A percentile compares a stretch with the other conserved stretches of the same genome.
Conservation (phyloP, 2,797 vertebrate species). For the Caiman crocodilus region DNA sequence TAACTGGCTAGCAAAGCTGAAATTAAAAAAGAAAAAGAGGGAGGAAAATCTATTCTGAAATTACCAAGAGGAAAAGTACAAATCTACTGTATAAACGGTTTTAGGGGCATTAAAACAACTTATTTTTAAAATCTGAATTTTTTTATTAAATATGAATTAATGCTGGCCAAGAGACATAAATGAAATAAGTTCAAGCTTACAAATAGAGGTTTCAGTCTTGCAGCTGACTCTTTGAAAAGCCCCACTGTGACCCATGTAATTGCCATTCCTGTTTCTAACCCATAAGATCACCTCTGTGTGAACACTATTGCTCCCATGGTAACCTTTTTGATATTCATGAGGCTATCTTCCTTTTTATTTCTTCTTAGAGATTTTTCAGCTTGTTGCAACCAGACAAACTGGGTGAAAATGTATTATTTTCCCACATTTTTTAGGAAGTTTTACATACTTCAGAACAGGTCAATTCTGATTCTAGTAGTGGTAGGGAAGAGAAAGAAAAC, state of each 20-base stretch:
- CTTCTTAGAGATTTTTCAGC: background rate
- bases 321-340: background rate
- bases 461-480: background rate
- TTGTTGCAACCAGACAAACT: slow-evolving; percentile 7
- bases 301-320: background rate
- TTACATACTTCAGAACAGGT: background rate
- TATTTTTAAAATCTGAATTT: background rate
- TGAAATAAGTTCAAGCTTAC: background rate
- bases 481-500: slow-evolving; percentile 8
- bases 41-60: background rate
- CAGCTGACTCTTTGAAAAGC: background rate
- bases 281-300: background rate
- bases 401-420: slow-evolving; percentile 5
- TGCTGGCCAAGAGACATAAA: background rate
- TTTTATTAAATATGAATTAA: background rate
- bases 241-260: too few relatives aligned
- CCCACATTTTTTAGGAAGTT: background rate
- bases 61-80: background rate
- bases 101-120: background rate
- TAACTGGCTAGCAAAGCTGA: background rate
- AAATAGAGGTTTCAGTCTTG: background rate
- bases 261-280: background rate
- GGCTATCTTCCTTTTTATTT: background rate
- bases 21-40: background rate
- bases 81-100: background rate